These are phyloP conservation scores for Phoebastria nigripes DNA, from an alignment of 2,797 vertebrate genomes.

Conservation along the genomic window DNA sequence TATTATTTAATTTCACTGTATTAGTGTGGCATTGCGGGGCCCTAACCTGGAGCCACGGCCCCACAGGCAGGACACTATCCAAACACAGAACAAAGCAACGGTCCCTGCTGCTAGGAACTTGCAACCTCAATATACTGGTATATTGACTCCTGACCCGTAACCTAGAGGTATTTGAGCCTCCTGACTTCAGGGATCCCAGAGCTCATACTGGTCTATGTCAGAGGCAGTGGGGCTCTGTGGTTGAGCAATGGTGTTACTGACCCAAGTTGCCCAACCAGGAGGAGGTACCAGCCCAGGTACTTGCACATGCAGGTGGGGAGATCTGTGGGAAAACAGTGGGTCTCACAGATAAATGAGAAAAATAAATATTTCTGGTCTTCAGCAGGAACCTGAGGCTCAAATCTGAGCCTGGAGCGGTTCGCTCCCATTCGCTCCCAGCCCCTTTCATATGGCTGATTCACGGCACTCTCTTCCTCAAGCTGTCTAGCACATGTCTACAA, in stretches of 20 bases:
- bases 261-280: constrained; percentile 10
- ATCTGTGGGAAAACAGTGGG: neutral
- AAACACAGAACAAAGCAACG: constrained; percentile 22
- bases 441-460: constrained; percentile 21
- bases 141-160: neutral
- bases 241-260: constrained; percentile 23
- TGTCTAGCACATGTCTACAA: constrained; percentile 24
- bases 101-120: neutral
- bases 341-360: neutral
- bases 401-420: neutral
- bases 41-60: neutral
- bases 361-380: neutral
- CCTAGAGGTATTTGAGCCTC: neutral
- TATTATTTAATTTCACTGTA: constrained; percentile 59
- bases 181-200: neutral
- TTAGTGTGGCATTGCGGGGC: constrained; percentile 29
- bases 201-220: neutral
- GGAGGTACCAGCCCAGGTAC: neutral
- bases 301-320: neutral
- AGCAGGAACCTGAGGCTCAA: neutral
- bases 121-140: neutral
- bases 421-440: neutral
- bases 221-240: neutral
- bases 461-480: neutral
- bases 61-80: neutral